Evolutionary conservation across 2,797 vertebrate species (phyloP), one percentile per base, ranked within the genome.

Genomic region (Pangasius mekongensis): DNA sequence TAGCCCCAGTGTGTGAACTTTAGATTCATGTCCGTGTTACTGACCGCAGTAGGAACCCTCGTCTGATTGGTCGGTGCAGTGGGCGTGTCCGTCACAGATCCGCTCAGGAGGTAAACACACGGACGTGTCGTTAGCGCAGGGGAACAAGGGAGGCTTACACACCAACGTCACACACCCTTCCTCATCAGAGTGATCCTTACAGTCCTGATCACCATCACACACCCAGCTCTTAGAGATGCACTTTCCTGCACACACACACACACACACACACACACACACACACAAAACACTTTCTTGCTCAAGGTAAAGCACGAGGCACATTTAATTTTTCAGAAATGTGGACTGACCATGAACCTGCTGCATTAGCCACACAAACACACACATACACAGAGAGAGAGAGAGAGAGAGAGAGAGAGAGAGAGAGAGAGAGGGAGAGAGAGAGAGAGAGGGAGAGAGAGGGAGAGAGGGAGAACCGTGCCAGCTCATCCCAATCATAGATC

Each of bases 161-260:
- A 94, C 90, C 64, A 95, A 96, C 87, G 91, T 93, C 91, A 97
- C 96, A 92, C 97, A 98, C 89, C 95, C 94, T 89, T 96, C 96
- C 94, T 98, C 97, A 92, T 98, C 97, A 62, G 97, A 97, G 66
- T 95, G 96, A 94, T 98, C 97, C 93, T 97, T 96, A 91, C 97
- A 98, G 93, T 98, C 97, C 54, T 96, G 95, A 94, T 97, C 97
- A 84, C 97, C 97, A 91, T 98, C 97, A 91, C 97, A 98, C 1
- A 97, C 95, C 97, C 97, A 98, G 36, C 95, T 96, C 92, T 95
- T 97, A 93, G 96, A 97, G 94, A 98, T 96, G 90, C 97, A 98
- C 94, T 96, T 97, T 93, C 97, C 97, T 92, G 18, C 0, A 36
- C 3, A 60, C 6, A 56, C 47, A 85, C 73, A 69, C 76, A 87